Evolutionary conservation across 1,140 invertebrate species (phyloP), one percentile per base, ranked within the genome.

Genomic region (Phymorhynchus buccinoides): DNA sequence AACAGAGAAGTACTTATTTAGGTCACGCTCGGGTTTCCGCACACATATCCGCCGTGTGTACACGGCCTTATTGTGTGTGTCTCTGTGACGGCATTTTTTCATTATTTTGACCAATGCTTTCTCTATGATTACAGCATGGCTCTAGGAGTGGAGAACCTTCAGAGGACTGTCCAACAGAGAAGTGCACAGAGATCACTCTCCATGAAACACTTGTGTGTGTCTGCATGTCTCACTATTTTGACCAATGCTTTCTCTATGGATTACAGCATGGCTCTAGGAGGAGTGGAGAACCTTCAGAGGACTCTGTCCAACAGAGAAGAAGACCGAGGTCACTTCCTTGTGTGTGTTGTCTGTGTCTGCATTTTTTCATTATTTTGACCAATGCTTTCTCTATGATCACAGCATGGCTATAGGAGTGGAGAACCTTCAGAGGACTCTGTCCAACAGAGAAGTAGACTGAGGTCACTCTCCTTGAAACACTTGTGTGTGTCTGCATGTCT

Each of bases 101-200:
- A n/a, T n/a, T n/a, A n/a, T n/a, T n/a, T n/a, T n/a, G n/a, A 56
- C 12, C 52, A 56, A 12, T 14, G 12, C 52, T 14, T 14, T 56
- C 27, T 27, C 12, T 14, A 56, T 27, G 12, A 56, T 75, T 44
- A 12, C 73, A 89, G 89, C 42, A 81, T 85, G 77, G 83, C 80
- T 12, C 80, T 86, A 0, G 42, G 73, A 9, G 84, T 90, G 18
- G 79, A 77, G 18, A 88, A 90, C 77, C 84, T 90, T 7, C 85
- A 87, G 66, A 68, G 86, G 35, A 90, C 88, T 90, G 73, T 86
- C 87, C 62, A 87, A 52, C 32, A 66, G 89, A 68, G 89, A 89
- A 68, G 39, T 79, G 52, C 88, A 90, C 62, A 27, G 87, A 87
- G 41, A 84, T 87, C 62, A 85, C 89, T 22, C 62, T 88, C 83